These are phyloP conservation scores for Otolemur garnettii DNA, from an alignment of 2,113 vertebrate genomes.

Conservation along the genomic window DNA sequence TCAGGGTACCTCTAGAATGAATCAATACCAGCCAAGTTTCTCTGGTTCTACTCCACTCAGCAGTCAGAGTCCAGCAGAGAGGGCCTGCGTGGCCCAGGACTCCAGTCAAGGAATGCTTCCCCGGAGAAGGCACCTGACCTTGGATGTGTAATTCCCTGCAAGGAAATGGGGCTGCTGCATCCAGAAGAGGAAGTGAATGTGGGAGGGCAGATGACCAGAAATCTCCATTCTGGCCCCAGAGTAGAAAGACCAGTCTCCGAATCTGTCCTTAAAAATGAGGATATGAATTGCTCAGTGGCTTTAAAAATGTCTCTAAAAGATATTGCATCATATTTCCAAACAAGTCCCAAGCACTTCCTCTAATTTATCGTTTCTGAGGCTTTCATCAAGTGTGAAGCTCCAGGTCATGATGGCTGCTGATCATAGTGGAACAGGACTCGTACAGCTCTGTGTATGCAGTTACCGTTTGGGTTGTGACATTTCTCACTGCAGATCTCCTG, in stretches of 20 bases:
- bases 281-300: not conserved
- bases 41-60: not conserved
- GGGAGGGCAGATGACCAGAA: not conserved
- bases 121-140: not conserved
- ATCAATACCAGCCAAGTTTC: not conserved
- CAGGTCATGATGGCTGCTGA: not conserved
- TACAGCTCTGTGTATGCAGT: not conserved
- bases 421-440: not conserved
- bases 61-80: not conserved
- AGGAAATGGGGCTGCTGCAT: not conserved
- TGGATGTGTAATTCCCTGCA: not conserved
- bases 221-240: not conserved
- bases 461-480: conserved; percentile 38
- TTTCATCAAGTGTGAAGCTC: not conserved
- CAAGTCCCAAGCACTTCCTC: not conserved
- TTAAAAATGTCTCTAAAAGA: not conserved
- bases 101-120: not conserved
- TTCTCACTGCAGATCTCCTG: not conserved
- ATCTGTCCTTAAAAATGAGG: not conserved
- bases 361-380: not conserved
- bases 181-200: not conserved
- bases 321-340: not conserved
- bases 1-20: not conserved
- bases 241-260: not conserved
- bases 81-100: not conserved